Conservation (phyloP, 2,113 vertebrate genomes). For the Calyptomena viridis region DNA sequence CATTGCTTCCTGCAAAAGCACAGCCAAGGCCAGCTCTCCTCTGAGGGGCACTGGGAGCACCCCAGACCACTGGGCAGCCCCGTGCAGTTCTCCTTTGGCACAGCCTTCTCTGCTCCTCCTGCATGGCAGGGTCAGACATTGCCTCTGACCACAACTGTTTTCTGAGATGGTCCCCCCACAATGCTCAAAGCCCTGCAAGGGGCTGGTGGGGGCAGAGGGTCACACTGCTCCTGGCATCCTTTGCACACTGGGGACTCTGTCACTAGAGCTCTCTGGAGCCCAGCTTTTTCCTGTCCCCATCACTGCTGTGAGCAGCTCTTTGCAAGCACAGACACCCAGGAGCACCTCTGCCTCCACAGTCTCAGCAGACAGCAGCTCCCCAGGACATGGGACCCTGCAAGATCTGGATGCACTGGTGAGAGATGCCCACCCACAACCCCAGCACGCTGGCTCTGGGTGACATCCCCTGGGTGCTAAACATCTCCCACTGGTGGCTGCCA, state of each 20-base stretch:
- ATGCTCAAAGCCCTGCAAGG: not conserved
- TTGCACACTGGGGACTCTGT: not conserved
- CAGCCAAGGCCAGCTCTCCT: not conserved
- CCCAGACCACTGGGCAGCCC: not conserved
- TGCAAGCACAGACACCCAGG: not conserved
- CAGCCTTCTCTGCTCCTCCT: not conserved
- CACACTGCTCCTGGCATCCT: not conserved
- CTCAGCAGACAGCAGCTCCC: not conserved
- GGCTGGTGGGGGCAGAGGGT: not conserved
- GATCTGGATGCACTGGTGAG: fast-evolving
- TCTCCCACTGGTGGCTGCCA: not conserved
- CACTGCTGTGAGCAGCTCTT: not conserved
- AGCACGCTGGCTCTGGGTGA: not conserved
- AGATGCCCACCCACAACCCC: not conserved
- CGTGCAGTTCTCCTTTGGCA: not conserved
- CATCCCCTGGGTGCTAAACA: not conserved
- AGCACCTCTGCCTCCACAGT: not conserved
- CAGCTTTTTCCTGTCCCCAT: not conserved
- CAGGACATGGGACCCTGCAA: not conserved
- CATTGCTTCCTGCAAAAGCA: not conserved
- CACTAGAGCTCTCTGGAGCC: no score
- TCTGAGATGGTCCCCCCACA: not conserved
- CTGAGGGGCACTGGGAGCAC: not conserved
- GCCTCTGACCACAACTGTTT: not conserved
- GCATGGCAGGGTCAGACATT: not conserved